Evolutionary conservation across 1,140 invertebrate genomes (phyloP), one percentile per base, ranked within the genome.

Genomic region (Brevipalpus yothersi): DNA sequence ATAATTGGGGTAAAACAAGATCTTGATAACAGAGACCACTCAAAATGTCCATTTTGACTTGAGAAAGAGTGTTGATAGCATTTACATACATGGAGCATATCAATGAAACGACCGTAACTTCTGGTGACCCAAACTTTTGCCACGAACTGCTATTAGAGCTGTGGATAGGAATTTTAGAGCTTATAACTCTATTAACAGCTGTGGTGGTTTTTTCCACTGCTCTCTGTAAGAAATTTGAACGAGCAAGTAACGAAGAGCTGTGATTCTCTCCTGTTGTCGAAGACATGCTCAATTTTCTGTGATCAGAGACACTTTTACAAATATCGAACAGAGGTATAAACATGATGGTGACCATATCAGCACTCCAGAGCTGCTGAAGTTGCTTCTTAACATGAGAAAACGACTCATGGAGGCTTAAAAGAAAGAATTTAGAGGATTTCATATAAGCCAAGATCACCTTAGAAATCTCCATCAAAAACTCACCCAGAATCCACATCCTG

Each of bases 1-100:
- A 98, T 61, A 97, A 73, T 65, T 86, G 81, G 62, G 85, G 83
- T 8, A 97, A 72, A 63, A 96, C 80, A 65, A 83, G 79, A 67
- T 91, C 87, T 71, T 91, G 84, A 71, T 90, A 94, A 71, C 90
- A 94, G 12, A 96, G 75, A 84, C 89, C 92, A 66, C 90, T 92
- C 12, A 97, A 75, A 69, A 98, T 95, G 70, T 96, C 90, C 56
- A 93, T 74, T 69, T 84, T 83, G 63, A 96, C 78, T 71, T 94
- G 88, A 17, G 84, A 84, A 60, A 97, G 76, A 0, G 91, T 93
- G 60, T 80, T 80, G 54, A 95, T 72, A 11, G 88, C 84, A 10
- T 82, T 87, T 71, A 92, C 84, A 72, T 93, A 97, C 68, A 96
- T 77, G 7, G 82, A 82, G 72, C 90, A 95, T 39, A 92, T 82